These are phyloP conservation scores for Myotis findleyi DNA, from an alignment of 2,797 vertebrate species.

Conservation along the genomic window DNA sequence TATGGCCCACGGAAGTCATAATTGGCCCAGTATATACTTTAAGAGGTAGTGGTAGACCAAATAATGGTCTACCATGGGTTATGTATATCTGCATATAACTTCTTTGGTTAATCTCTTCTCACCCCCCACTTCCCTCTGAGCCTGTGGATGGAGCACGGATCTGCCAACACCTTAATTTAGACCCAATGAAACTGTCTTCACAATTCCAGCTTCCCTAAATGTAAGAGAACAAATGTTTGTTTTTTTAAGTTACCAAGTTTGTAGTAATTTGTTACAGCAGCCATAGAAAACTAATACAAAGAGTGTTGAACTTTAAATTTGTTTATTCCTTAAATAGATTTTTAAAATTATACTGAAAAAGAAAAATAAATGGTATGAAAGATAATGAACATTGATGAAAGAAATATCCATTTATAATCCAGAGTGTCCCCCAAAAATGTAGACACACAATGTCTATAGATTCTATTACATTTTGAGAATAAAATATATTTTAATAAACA, in stretches of 20 bases:
- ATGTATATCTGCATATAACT: neutral
- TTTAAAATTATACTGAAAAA: slow-evolving; percentile 56
- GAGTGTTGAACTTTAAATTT: neutral
- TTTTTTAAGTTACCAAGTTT: neutral
- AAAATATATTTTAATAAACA: neutral
- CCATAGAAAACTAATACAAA: neutral
- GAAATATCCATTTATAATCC: slow-evolving; percentile 31
- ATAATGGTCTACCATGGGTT: neutral
- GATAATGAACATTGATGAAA: slow-evolving; percentile 38
- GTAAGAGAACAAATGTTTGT: neutral
- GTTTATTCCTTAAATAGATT: slow-evolving; percentile 39
- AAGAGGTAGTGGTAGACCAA: neutral
- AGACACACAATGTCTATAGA: neutral
- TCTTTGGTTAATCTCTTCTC: neutral
- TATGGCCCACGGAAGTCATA: neutral
- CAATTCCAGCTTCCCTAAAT: neutral
- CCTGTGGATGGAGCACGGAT: neutral
- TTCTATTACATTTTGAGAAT: neutral
- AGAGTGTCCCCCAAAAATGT: neutral
- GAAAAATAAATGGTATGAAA: slow-evolving; percentile 48
- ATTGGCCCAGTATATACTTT: neutral
- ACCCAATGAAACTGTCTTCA: neutral
- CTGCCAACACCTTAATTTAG: neutral
- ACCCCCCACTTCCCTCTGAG: neutral
- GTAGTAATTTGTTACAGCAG: slow-evolving; percentile 25